A percentile compares a stretch with the other conserved stretches of the same genome.
Evolutionary conservation across 2,888 invertebrate species (phyloP).

Genomic region (Athetis lepigone): DNA sequence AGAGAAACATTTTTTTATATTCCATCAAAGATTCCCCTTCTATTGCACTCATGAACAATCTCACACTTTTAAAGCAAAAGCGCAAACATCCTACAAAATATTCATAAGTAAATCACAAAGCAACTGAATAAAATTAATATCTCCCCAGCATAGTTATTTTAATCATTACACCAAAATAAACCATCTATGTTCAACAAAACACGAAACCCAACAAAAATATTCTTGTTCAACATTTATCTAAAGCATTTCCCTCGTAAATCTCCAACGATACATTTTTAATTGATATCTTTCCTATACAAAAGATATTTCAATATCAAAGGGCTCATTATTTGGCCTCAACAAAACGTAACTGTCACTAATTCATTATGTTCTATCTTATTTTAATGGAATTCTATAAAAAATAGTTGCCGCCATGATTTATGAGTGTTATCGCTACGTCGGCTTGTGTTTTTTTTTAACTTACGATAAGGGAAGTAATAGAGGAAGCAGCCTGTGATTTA

Average conservation of each 20-base stretch:
- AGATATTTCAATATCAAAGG: constrained; percentile 58
- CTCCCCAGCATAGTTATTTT: constrained; percentile 1
- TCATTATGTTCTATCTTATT: constrained; percentile 74
- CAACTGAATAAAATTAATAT: constrained; percentile 11
- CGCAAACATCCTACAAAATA: neutral
- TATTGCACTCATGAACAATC: too few relatives aligned
- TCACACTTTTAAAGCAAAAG: too few relatives aligned
- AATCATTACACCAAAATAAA: constrained; percentile 17
- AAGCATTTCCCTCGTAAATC: constrained; percentile 56
- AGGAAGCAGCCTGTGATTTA: constrained; percentile 76
- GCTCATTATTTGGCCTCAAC: constrained; percentile 58
- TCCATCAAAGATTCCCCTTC: too few relatives aligned
- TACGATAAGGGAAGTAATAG: constrained; percentile 84
- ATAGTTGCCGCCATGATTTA: constrained; percentile 76
- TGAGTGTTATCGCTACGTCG: constrained; percentile 74
- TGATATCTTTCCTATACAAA: constrained; percentile 58
- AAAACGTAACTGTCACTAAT: constrained; percentile 69
- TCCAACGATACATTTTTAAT: constrained; percentile 56
- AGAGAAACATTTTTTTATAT: too few relatives aligned
- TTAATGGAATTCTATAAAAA: constrained; percentile 78
- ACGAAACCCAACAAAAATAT: constrained; percentile 39
- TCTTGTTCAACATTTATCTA: constrained; percentile 46
- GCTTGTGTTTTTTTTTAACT: constrained; percentile 73
- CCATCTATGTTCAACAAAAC: constrained; percentile 26
- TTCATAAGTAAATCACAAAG: neutral